These are phyloP conservation scores for Mormyrus proboscirostris DNA, from an alignment of 2,797 vertebrate genomes.

Conservation along the genomic window DNA sequence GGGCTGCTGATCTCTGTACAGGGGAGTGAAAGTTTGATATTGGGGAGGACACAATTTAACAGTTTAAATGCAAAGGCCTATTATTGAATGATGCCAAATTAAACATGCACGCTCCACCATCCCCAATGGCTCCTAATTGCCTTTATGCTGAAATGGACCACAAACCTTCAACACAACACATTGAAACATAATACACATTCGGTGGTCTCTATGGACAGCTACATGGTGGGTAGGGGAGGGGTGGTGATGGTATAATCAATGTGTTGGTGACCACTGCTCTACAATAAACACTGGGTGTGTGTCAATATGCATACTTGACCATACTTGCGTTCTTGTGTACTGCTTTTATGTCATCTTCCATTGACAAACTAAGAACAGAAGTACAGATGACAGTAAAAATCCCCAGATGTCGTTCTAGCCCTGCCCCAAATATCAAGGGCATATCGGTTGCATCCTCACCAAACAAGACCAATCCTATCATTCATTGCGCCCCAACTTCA, in stretches of 20 bases:
- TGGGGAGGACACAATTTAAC: neutral
- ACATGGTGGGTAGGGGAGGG: neutral
- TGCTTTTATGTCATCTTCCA: neutral
- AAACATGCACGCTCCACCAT: neutral
- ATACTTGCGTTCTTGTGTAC: neutral
- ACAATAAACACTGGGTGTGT: neutral
- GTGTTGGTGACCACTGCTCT: neutral
- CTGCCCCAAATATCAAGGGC: neutral
- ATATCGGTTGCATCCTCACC: neutral
- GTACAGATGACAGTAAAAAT: neutral
- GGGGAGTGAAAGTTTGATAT: neutral
- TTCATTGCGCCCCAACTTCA: neutral
- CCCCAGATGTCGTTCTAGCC: neutral
- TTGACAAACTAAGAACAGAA: neutral
- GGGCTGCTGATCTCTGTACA: neutral
- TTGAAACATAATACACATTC: neutral
- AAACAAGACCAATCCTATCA: neutral
- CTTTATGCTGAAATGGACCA: neutral
- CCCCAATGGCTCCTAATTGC: neutral
- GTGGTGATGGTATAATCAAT: neutral
- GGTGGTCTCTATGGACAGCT: neutral
- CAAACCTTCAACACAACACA: neutral
- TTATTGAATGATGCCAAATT: neutral
- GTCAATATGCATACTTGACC: neutral
- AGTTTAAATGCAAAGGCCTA: neutral